Evolutionary conservation across 2,888 invertebrate genomes (phyloP), one percentile per base, ranked within the genome.

Genomic region (Andrena bucephala): DNA sequence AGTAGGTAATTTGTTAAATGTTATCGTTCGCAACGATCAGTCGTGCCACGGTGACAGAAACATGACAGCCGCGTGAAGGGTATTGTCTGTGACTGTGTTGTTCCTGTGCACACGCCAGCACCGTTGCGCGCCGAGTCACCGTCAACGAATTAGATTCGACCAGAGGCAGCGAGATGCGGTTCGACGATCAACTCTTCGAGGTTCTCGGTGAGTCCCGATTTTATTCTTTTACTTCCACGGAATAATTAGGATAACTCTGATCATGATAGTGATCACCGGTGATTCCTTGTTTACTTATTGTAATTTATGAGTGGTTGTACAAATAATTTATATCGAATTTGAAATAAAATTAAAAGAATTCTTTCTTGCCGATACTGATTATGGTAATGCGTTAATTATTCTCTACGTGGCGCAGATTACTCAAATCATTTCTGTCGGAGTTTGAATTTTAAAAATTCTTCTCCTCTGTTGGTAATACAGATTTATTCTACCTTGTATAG

Each of bases 131-230:
- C 31, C 63, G 29, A 63, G n/a, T 63, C 29, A 59, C 36, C 24
- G 6, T 31, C 20, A 27, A 7, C 29, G 13, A 8, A 31, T 59
- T 24, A 31, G 65, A 81, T 8, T 16, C 33, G 27, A 65, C 24
- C 10, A 63, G 2, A 2, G 27, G 8, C 2, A n/a, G 5, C 48
- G 86, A 80, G 78, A 93, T 93, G 93, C 88, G 93, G 68, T 93
- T 93, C 88, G 93, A 93, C 86, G 93, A 93, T 77, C 92, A 92
- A 71, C 83, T 93, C n/a, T 92, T 92, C 77, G 90, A 90, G 36
- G 90, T 91, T 76, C 89, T 93, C 52, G 92, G 92, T 92, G 83
- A 91, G 92, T 89, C 1, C 20, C 2, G 16, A 16, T 24, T 4
- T n/a, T 29, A 16, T 33, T 2, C 20, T 10, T 36, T 6, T 10